Percentiles rank a stretch among this genome's conserved stretches.
Conservation (phyloP, 2,797 vertebrate genomes). For the Poecilia gillii region DNA sequence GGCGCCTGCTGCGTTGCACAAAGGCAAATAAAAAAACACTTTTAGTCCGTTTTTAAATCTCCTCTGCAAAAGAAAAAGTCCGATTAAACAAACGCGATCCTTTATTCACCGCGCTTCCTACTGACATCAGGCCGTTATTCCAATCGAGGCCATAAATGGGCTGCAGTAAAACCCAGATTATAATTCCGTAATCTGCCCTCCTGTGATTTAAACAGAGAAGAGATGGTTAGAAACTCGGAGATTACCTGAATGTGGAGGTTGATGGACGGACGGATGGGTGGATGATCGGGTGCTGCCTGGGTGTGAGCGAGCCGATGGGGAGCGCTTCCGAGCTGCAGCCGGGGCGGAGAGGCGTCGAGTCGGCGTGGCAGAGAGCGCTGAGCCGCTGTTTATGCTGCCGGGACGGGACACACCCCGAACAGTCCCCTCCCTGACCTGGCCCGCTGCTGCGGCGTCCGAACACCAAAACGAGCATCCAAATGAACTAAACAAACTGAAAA, state of each 20-base stretch:
- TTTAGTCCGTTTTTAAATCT: background rate
- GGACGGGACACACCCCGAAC: conserved; percentile 77
- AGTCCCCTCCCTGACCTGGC: conserved; percentile 22
- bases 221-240: background rate
- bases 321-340: conserved; percentile 38
- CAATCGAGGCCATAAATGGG: background rate
- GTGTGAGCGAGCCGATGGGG: conserved; percentile 32
- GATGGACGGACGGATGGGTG: conserved; percentile 1
- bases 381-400: conserved; percentile 51
- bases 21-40: background rate
- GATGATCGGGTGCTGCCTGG: background rate
- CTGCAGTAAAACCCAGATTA: conserved; percentile 1
- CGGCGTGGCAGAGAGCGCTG: conserved; percentile 32
- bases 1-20: conserved; percentile 25
- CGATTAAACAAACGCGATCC: background rate
- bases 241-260: conserved; percentile 48
- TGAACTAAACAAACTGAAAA: too few species aligned
- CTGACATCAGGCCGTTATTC: background rate
- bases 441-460: conserved; percentile 11
- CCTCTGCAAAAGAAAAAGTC: background rate
- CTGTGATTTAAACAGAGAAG: background rate
- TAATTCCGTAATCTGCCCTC: conserved; percentile 32
- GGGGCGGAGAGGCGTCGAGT: conserved; percentile 54
- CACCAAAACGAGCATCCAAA: background rate
- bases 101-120: background rate